Base-by-base conservation (phyloP, 2,113 vertebrate genomes). In the Prunella fulvescens region DNA sequence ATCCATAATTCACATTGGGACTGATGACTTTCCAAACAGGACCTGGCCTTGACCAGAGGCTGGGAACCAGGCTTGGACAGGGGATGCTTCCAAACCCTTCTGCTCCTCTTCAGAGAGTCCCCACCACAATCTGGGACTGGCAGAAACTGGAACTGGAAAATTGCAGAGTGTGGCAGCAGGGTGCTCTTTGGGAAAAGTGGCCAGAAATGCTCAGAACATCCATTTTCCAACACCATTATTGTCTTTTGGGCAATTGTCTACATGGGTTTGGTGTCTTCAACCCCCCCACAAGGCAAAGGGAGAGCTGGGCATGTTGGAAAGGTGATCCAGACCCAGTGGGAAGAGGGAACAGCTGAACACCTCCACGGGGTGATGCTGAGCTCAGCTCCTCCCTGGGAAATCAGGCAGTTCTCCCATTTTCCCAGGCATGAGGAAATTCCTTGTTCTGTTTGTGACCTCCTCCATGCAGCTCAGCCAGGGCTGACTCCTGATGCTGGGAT, bases 201-300 rank as follows among this genome's bases (percentile, higher is more conserved):
- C 11, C 35, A 69, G 50, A 69, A 73, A 60, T 31, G 16, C 28
- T 33, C 29, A 44, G 35, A 58, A 2, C 9, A 50, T 3, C 44
- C 35, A 3, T 44, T 42, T 69, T 3, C 40, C 31, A 53, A 1
- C 24, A 22, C 3, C 31, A 1, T 47, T 14, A 11, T 19, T 33
- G n/a, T 17, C 13, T 31, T 58, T 26, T 5, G 37, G 54, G 8
- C 7, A 14, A 17, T 77, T 0, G 0, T 40, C n/a, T 81, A 19
- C 39, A 9, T 25, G 28, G 62, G 8, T 47, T n/a, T 54, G 80
- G 4, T 54, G 64, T 54, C 76, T 86, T 69, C 70, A 50, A 9
- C 10, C 12, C 24, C 44, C 50, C 31, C 4, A 3, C 3, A 29
- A 40, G 5, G 28, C 39, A 58, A 45, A 28, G 48, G 53, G 13